Conservation (phyloP, 2,113 vertebrate genomes). For the Hyla sarda region DNA sequence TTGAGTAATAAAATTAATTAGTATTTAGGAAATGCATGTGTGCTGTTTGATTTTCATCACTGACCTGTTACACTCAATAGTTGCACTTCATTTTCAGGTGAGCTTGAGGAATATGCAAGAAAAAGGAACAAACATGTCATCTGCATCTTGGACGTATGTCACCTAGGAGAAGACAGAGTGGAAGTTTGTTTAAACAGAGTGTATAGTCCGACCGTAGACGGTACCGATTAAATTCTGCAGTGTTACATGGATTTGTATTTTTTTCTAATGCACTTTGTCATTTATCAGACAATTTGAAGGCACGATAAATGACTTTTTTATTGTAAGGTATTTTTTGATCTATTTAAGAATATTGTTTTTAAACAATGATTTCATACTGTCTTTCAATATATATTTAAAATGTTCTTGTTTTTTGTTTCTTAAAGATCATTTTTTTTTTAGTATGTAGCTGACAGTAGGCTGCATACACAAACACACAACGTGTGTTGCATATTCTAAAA, state of each 20-base stretch:
- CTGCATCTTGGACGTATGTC: conserved; percentile 85
- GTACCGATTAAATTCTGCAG: not conserved
- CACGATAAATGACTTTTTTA: not conserved
- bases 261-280: not conserved
- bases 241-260: not conserved
- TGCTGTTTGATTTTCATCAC: not conserved
- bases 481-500: no score
- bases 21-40: no score
- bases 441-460: no score
- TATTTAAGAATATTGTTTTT: not conserved
- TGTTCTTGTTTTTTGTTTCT: no score
- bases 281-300: not conserved
- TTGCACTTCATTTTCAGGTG: conserved; percentile 67
- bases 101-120: conserved; percentile 68
- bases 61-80: not conserved
- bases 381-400: no score
- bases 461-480: no score
- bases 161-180: conserved; percentile 78
- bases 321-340: not conserved
- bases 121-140: conserved; percentile 79
- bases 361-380: no score
- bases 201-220: conserved; percentile 68
- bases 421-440: no score
- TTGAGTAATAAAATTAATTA: no score
- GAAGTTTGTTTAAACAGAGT: conserved; percentile 85